phyloP scores from a whole-genome alignment of 2,888 invertebrate genomes.

The Bugulina stolonifera region DNA sequence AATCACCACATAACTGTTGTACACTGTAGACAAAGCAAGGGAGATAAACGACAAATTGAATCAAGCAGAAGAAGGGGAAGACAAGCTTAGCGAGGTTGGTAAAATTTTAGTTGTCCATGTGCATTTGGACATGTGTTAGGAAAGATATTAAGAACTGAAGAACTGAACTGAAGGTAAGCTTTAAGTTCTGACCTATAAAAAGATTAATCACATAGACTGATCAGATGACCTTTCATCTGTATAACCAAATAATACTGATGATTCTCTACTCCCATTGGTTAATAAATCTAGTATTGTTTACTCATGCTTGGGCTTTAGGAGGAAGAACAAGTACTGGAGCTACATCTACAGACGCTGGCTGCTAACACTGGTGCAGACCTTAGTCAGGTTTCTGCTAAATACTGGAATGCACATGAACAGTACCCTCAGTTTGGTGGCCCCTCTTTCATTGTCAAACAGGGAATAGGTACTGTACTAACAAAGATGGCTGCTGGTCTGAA shows the following conservation, averaged over 20 bases:
- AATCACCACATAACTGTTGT: too few relatives aligned
- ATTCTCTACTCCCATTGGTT: too few relatives aligned
- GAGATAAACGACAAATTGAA: conserved; percentile 14
- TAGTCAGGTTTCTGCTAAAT: conserved; percentile 48
- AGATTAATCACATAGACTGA: too few relatives aligned
- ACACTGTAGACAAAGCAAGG: not conserved
- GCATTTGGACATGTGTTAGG: too few relatives aligned
- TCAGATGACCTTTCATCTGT: too few relatives aligned
- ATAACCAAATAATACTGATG: too few relatives aligned
- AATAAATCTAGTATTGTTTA: not conserved
- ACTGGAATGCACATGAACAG: conserved; percentile 57
- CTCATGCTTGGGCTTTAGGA: conserved; percentile 37
- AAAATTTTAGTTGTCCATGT: too few relatives aligned
- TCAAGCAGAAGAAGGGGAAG: conserved; percentile 1
- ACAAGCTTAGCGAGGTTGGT: not conserved
- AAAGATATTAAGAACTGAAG: too few relatives aligned
- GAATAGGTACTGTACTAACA: conserved; percentile 45
- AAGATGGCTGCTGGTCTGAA: conserved; percentile 50
- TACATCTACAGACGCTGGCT: conserved; percentile 55
- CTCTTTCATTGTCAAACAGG: conserved; percentile 51
- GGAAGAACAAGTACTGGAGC: conserved; percentile 52
- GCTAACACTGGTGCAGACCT: conserved; percentile 54
- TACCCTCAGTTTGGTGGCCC: conserved; percentile 55
- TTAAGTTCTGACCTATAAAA: too few relatives aligned
- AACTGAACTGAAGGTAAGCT: too few relatives aligned